Base-by-base conservation (phyloP, 1,140 invertebrate species). In the Lepidurus arcticus region DNA sequence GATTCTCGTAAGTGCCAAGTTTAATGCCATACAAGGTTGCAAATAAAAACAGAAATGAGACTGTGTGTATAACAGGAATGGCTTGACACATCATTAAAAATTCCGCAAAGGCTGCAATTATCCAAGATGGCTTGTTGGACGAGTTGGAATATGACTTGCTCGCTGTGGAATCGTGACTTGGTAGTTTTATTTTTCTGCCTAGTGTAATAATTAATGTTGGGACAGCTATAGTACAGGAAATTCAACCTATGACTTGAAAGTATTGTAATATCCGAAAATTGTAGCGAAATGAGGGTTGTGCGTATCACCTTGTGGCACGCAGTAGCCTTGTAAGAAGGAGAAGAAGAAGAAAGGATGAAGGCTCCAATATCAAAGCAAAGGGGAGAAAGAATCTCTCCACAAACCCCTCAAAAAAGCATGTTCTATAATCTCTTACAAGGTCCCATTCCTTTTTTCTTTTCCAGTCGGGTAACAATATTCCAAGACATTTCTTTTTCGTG, bases 41-140 rank as follows among this genome's bases (percentile, higher is more conserved):
- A 34, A 34, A 34, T 34, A 34, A 34, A 34, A 34, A 34, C 34
- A 34, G 34, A 34, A 1, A 34, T 34, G 34, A 34, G 34, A 34
- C 21, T 65, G 21, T 65, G 53, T 47, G 10, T 47, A 16, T 65
- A 65, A 21, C 53, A 65, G 3, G 53, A 65, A 65, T 65, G 53
- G 7, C 53, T 65, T 65, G 53, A 65, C 53, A 65, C 53, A 13
- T 65, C 53, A 65, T 65, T 65, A 65, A 65, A 16, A 21, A 65
- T 65, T 65, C 53, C 53, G 53, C 8, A 65, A 65, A 65, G 53
- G 53, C 9, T 65, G 53, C 53, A 65, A 65, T 65, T 65, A 65
- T 65, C 53, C 53, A 65, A 65, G 53, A 65, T 16, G 21, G 53
- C 53, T 65, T 65, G 53, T 65, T 65, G 21, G 53, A 65, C 21